phyloP scores from a whole-genome alignment of 2,888 invertebrate genomes.

The Dynastes grantii region DNA sequence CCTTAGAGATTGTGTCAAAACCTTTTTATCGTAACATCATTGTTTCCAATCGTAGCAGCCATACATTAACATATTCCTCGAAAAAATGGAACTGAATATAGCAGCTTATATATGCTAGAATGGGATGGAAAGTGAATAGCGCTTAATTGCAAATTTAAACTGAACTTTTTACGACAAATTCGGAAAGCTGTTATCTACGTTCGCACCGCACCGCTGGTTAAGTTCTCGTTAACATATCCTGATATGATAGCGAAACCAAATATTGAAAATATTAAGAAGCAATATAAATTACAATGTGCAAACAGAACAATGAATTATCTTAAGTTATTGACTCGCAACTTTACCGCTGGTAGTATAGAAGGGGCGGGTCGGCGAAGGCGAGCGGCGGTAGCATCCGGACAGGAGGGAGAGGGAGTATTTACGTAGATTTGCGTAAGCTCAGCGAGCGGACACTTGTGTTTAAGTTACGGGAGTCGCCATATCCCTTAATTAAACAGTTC shows the following conservation, averaged over 20 bases:
- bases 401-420: conserved; percentile 59
- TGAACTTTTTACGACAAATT: neutral
- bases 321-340: conserved; percentile 62
- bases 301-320: conserved; percentile 61
- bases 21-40: too few relatives aligned
- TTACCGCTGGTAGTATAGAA: conserved; percentile 52
- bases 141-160: neutral
- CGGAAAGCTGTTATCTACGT: neutral
- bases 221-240: neutral
- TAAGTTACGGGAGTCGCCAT: conserved; percentile 70
- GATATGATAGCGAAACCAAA: conserved; percentile 20
- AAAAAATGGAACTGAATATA: neutral
- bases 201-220: neutral
- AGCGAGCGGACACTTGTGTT: conserved; percentile 71
- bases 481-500: conserved; percentile 72
- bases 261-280: conserved; percentile 48
- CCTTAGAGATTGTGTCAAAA: too few relatives aligned
- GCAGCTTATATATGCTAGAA: too few relatives aligned
- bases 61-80: too few relatives aligned
- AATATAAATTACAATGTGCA: conserved; percentile 49
- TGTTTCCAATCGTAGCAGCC: too few relatives aligned
- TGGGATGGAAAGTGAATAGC: too few relatives aligned
- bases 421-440: conserved; percentile 64
- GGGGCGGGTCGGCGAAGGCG: conserved; percentile 48
- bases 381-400: conserved; percentile 50